A percentile compares a stretch with the other conserved stretches of the same genome.
Evolutionary conservation across 2,113 vertebrate genomes (phyloP).

Genomic region (Perccottus glenii): DNA sequence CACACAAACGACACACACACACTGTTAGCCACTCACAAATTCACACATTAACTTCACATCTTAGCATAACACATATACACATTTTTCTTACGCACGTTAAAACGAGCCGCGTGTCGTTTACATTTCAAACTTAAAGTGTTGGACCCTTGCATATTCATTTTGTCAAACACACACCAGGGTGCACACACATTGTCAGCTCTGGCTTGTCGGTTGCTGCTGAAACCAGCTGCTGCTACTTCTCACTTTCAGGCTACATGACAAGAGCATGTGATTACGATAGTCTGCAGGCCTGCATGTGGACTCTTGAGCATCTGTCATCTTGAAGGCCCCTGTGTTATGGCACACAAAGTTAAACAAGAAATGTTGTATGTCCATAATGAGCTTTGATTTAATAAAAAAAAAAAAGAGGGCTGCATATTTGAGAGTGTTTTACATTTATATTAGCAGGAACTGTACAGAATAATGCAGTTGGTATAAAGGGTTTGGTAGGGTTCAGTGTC

Average conservation of each 20-base stretch:
- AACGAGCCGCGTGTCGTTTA: slow-evolving; percentile 7
- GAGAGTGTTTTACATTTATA: no score
- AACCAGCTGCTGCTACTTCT: slow-evolving; percentile 65
- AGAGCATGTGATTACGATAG: slow-evolving; percentile 56
- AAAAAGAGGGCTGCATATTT: not conserved
- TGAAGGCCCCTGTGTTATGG: slow-evolving; percentile 6
- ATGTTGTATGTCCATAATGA: not conserved
- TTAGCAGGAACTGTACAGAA: not conserved
- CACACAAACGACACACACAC: slow-evolving; percentile 14
- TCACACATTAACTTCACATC: slow-evolving; percentile 26
- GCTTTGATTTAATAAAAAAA: not conserved
- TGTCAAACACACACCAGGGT: slow-evolving; percentile 8
- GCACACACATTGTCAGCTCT: slow-evolving; percentile 17
- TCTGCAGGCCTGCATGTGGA: slow-evolving; percentile 17
- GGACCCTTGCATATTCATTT: slow-evolving; percentile 1
- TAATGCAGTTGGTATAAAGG: not conserved
- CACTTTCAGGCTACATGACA: slow-evolving; percentile 51
- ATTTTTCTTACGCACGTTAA: not conserved
- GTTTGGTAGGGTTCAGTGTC: no score
- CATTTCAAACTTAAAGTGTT: slow-evolving; percentile 1
- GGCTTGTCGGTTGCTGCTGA: slow-evolving; percentile 8
- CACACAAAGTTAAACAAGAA: no score
- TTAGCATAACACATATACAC: slow-evolving; percentile 5
- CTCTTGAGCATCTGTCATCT: slow-evolving; percentile 17
- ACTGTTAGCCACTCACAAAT: slow-evolving; percentile 11